A percentile compares a stretch with the other conserved stretches of the same genome.
Conservation (phyloP, 2,113 vertebrate genomes). For the Solea solea region DNA sequence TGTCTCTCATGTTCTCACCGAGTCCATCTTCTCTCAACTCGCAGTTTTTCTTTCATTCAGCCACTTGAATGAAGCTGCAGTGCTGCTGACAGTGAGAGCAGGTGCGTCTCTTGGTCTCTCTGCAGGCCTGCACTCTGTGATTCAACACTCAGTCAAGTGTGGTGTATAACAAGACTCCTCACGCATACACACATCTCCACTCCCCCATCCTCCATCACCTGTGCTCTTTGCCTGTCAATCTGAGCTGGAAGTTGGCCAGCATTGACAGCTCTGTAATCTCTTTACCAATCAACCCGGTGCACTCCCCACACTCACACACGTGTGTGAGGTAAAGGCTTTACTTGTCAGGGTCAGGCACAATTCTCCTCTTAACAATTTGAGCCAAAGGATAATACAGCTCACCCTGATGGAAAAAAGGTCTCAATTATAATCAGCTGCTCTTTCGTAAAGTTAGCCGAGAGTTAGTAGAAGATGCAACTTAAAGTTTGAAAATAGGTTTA, state of each 20-base stretch:
- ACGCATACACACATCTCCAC: slow-evolving; percentile 4
- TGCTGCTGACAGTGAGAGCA: slow-evolving; percentile 57
- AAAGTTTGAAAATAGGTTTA: slow-evolving; percentile 33
- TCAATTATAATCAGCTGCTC: slow-evolving; percentile 56
- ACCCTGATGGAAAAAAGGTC: slow-evolving; percentile 47
- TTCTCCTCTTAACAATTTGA: slow-evolving; percentile 46
- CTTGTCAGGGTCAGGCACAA: slow-evolving; percentile 36
- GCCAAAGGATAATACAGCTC: slow-evolving; percentile 46
- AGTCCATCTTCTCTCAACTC: slow-evolving; percentile 29
- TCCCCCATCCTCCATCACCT: slow-evolving; percentile 47
- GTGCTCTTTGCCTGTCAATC: slow-evolving; percentile 55
- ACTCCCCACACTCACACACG: slow-evolving; percentile 18
- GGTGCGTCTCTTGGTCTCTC: slow-evolving; percentile 34
- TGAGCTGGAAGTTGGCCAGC: slow-evolving; percentile 46
- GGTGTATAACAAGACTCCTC: slow-evolving; percentile 57
- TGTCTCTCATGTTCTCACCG: not conserved
- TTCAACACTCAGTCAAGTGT: slow-evolving; percentile 65
- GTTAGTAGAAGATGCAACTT: slow-evolving; percentile 40
- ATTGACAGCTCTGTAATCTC: slow-evolving; percentile 68
- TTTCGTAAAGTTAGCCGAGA: slow-evolving; percentile 29
- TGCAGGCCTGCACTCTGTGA: slow-evolving; percentile 49
- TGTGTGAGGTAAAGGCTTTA: slow-evolving; percentile 20
- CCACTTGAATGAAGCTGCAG: too few species aligned
- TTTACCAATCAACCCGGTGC: slow-evolving; percentile 63
- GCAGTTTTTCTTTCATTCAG: too few species aligned